Evolutionary conservation across 2,797 vertebrate genomes (phyloP).

Genomic region (Loriculus beryllinus): DNA sequence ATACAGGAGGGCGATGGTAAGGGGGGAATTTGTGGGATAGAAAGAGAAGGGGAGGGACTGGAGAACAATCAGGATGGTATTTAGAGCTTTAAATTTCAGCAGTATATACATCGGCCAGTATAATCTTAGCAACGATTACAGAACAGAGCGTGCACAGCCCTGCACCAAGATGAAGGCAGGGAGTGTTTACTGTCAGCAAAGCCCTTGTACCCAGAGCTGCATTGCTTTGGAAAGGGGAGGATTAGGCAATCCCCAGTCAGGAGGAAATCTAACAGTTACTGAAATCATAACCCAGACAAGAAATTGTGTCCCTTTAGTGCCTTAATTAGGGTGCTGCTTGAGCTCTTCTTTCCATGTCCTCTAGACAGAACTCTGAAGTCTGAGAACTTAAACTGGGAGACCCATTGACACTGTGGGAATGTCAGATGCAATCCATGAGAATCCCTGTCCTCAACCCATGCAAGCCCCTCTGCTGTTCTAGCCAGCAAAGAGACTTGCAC

Average conservation of each 20-base stretch:
- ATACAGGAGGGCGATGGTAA: not conserved
- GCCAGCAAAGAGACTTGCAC: not conserved
- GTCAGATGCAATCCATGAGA: rapidly evolving
- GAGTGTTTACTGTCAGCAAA: not conserved
- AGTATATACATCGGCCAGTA: not conserved
- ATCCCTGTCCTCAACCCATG: not conserved
- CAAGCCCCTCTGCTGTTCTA: not conserved
- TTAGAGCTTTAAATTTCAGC: not conserved
- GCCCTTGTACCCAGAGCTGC: rapidly evolving
- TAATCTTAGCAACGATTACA: not conserved
- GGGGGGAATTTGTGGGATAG: not conserved
- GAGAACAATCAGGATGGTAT: not conserved
- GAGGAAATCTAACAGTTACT: not conserved
- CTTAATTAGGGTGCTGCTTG: not conserved
- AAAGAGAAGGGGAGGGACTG: not conserved
- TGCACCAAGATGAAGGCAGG: not conserved
- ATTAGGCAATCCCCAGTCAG: not conserved
- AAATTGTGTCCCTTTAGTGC: not conserved
- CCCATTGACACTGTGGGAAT: not conserved
- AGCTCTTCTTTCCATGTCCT: not conserved
- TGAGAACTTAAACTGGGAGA: not conserved
- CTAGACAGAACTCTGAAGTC: not conserved
- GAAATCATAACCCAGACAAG: not conserved
- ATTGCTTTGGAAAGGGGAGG: not conserved
- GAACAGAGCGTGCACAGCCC: not conserved